Conservation (phyloP, 2,113 vertebrate species). For the Nothoprocta perdicaria region DNA sequence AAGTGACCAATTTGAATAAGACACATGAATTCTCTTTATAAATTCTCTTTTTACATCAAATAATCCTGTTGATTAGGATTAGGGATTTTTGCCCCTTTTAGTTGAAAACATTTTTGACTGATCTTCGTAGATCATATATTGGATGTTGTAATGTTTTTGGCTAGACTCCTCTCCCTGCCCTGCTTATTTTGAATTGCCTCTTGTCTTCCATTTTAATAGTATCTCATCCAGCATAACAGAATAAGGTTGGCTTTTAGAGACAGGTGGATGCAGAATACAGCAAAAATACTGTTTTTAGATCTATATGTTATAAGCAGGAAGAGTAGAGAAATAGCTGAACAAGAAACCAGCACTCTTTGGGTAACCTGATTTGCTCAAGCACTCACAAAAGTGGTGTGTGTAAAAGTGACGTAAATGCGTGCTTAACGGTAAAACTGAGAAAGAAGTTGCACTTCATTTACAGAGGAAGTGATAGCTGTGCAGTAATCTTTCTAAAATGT, state of each 20-base stretch:
- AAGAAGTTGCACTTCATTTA: not conserved
- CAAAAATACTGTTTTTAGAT: not conserved
- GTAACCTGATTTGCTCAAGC: not conserved
- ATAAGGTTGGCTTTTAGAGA: not conserved
- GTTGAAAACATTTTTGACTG: not conserved
- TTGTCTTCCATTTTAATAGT: not conserved
- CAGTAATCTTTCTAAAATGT: not conserved
- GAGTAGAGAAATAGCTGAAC: not conserved
- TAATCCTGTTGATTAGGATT: not conserved
- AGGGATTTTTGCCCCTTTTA: not conserved
- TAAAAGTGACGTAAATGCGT: not conserved
- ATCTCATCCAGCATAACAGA: not conserved
- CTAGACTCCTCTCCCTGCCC: not conserved
- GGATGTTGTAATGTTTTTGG: not conserved
- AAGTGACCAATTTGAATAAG: not conserved
- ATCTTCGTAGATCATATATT: not conserved
- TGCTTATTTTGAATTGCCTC: not conserved
- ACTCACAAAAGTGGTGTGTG: not conserved
- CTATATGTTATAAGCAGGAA: not conserved
- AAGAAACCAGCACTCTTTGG: not conserved
- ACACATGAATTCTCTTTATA: not conserved
- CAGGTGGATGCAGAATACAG: not conserved
- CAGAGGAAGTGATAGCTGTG: not conserved
- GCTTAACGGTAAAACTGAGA: not conserved
- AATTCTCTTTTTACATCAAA: not conserved